A percentile compares a stretch with the other conserved stretches of the same genome.
Conservation (phyloP, 2,113 vertebrate genomes). For the Gobius niger region DNA sequence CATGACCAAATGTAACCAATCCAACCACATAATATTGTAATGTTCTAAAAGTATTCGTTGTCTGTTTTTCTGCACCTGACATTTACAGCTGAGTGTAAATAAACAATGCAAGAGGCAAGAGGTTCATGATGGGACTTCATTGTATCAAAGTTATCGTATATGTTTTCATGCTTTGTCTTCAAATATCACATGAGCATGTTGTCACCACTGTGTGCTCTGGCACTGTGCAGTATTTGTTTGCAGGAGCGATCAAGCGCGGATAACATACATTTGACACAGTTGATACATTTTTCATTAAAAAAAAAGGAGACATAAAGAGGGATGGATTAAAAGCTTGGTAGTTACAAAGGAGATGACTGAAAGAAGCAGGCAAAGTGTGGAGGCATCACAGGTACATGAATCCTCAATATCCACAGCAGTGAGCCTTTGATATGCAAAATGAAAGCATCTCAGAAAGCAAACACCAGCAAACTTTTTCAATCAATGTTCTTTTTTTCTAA, state of each 20-base stretch:
- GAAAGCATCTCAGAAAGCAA: slow-evolving; percentile 39
- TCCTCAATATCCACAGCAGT: slow-evolving; percentile 47
- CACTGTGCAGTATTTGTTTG: neutral
- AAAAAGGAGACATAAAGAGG: neutral
- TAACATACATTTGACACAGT: neutral
- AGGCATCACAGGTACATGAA: slow-evolving; percentile 52
- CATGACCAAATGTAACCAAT: no score
- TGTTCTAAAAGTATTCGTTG: no score
- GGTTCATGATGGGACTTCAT: neutral
- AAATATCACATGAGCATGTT: neutral
- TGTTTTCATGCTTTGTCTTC: neutral
- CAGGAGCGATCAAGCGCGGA: neutral
- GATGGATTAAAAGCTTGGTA: slow-evolving; percentile 14
- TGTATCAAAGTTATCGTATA: neutral
- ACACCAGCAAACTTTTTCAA: slow-evolving; percentile 20
- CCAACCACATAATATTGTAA: no score
- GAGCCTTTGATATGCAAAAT: slow-evolving; percentile 58
- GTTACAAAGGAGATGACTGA: slow-evolving; percentile 20
- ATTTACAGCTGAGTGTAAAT: neutral
- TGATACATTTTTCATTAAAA: slow-evolving; percentile 1
- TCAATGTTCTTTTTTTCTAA: slow-evolving; percentile 6
- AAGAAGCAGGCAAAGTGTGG: slow-evolving; percentile 23
- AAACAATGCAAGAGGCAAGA: neutral
- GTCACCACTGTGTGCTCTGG: neutral
- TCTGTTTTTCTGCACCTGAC: slow-evolving; percentile 2